Evolutionary conservation across 2,797 vertebrate species (phyloP).

Genomic region (Perdix hodgsoniae): DNA sequence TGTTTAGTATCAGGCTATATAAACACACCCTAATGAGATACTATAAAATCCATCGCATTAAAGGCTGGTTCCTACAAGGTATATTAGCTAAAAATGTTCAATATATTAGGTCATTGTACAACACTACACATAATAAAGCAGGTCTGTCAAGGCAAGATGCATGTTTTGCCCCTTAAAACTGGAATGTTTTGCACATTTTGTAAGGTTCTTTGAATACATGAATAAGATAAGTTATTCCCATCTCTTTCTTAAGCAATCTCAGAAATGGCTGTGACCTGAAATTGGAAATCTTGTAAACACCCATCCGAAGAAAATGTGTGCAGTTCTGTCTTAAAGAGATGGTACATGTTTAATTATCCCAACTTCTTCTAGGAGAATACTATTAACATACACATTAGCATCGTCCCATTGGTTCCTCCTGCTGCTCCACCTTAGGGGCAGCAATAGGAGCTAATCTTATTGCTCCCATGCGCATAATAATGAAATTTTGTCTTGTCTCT

Average conservation of each 20-base stretch:
- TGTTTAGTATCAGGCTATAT: slow-evolving; percentile 86
- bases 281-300: slow-evolving; percentile 88
- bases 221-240: slow-evolving; percentile 85
- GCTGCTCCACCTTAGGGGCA: slow-evolving; percentile 87
- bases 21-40: slow-evolving; percentile 86
- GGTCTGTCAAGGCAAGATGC: slow-evolving; percentile 83
- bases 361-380: slow-evolving; percentile 85
- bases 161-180: slow-evolving; percentile 84
- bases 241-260: slow-evolving; percentile 85
- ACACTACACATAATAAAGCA: slow-evolving; percentile 81
- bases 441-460: slow-evolving; percentile 86
- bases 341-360: slow-evolving; percentile 87
- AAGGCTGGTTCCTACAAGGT: slow-evolving; percentile 84
- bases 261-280: slow-evolving; percentile 86
- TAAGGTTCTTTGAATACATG: slow-evolving; percentile 87
- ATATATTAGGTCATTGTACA: slow-evolving; percentile 85
- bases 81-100: slow-evolving; percentile 85
- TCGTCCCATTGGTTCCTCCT: slow-evolving; percentile 86
- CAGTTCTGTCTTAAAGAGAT: slow-evolving; percentile 85
- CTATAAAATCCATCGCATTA: slow-evolving; percentile 87
- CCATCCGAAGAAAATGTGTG: slow-evolving; percentile 85
- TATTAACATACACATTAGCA: slow-evolving; percentile 86
- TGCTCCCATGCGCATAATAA: slow-evolving; percentile 87
- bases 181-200: slow-evolving; percentile 86
- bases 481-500: slow-evolving; percentile 84